These are phyloP conservation scores for Pterocles orientalis DNA, from an alignment of 2,113 vertebrate genomes.

Conservation along the genomic window DNA sequence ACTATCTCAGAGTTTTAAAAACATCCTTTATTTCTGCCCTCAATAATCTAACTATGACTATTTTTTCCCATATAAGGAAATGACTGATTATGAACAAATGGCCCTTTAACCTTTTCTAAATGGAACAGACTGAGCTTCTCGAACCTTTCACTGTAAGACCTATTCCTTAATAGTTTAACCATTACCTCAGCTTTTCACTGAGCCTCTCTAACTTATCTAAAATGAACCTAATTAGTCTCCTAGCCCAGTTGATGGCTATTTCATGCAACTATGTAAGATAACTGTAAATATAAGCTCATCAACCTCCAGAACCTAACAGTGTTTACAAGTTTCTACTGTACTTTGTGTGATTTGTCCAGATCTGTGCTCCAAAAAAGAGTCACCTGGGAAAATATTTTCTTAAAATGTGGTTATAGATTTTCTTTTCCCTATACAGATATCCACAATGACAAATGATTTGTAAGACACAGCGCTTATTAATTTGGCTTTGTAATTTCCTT, in stretches of 20 bases:
- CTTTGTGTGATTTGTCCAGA: background rate
- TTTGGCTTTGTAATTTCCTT: background rate
- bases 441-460: background rate
- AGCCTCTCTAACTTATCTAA: constrained; percentile 1
- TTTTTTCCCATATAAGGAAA: background rate
- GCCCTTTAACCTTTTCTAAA: background rate
- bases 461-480: background rate
- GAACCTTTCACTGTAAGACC: background rate
- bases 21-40: background rate
- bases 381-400: background rate
- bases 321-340: background rate
- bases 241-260: background rate
- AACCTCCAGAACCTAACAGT: background rate
- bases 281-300: background rate
- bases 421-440: background rate
- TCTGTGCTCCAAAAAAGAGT: background rate
- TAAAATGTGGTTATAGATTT: background rate
- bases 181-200: background rate
- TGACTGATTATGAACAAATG: background rate
- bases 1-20: background rate
- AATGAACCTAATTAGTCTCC: constrained; percentile 26
- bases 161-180: background rate
- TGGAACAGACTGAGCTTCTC: background rate
- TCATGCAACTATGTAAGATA: background rate
- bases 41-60: background rate